Evolutionary conservation across 2,888 invertebrate genomes (phyloP).

Genomic region (Acleris laterana): DNA sequence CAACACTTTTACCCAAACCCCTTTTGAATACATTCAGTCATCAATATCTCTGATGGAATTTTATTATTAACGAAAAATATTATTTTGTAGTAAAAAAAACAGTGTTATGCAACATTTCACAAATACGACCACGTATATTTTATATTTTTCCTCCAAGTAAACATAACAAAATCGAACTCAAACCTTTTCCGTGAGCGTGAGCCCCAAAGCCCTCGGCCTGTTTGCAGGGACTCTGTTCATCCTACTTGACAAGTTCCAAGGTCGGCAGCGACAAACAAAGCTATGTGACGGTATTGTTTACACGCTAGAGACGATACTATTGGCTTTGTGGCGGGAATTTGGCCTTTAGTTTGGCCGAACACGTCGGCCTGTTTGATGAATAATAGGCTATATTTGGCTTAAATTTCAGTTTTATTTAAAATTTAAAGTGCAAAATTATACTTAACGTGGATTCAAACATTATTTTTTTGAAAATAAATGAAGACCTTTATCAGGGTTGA

Average conservation of each 20-base stretch:
- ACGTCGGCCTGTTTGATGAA: not conserved
- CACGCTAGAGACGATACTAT: constrained; percentile 12
- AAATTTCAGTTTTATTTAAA: not conserved
- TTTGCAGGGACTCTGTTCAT: constrained; percentile 27
- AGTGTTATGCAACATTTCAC: too few relatives aligned
- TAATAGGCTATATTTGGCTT: not conserved
- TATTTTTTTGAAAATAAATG: too few relatives aligned
- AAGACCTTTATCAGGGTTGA: too few relatives aligned
- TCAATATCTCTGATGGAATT: too few relatives aligned
- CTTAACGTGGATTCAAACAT: too few relatives aligned
- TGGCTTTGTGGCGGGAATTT: not conserved
- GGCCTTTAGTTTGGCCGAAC: not conserved
- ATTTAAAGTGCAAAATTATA: too few relatives aligned
- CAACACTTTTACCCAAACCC: too few relatives aligned
- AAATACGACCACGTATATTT: too few relatives aligned
- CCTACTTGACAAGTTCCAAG: constrained; percentile 21
- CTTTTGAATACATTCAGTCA: too few relatives aligned
- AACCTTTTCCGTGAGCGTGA: not conserved
- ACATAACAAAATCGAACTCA: not conserved
- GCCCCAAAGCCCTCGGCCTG: not conserved
- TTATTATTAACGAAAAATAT: too few relatives aligned
- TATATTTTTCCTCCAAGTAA: too few relatives aligned
- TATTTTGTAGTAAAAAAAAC: too few relatives aligned
- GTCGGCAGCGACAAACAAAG: constrained; percentile 24
- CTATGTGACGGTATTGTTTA: constrained; percentile 29